These are phyloP conservation scores for Anthopleura xanthogrammica DNA, from an alignment of 92 coral and sea anemone genomes.

Conservation along the genomic window DNA sequence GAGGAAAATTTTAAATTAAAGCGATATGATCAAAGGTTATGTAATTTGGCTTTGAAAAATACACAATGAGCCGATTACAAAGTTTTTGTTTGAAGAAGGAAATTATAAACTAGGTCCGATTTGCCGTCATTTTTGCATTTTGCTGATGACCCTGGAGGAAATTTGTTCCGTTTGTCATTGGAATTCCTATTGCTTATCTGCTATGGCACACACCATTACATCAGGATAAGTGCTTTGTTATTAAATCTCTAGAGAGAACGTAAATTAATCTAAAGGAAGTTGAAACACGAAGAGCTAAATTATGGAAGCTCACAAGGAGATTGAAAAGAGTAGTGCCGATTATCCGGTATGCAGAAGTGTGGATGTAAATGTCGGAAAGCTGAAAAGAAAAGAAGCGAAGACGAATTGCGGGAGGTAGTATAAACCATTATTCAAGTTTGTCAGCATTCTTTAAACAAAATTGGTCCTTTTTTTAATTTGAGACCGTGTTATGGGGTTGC, in stretches of 20 bases:
- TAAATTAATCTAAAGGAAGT: background rate
- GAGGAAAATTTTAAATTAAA: background rate
- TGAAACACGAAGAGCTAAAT: background rate
- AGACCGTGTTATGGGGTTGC: background rate
- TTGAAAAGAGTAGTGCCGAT: background rate
- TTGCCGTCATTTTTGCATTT: background rate
- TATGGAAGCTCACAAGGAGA: background rate
- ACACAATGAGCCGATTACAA: background rate
- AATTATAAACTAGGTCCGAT: background rate
- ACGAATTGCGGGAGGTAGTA: background rate
- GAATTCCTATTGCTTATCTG: background rate
- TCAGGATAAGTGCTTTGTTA: background rate
- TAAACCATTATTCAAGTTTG: background rate
- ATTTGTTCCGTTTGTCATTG: background rate
- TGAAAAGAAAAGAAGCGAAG: background rate
- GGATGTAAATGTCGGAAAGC: background rate
- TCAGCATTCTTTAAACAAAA: background rate
- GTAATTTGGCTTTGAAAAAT: background rate
- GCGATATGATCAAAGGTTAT: conserved; percentile 10
- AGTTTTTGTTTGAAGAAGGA: background rate
- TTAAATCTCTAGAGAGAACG: background rate
- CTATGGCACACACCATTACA: background rate
- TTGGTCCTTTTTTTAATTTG: background rate
- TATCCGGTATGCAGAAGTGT: background rate
- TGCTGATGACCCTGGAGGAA: background rate